These are phyloP conservation scores for Aphaenogaster floridana DNA, from an alignment of 1,140 invertebrate species.

Conservation along the genomic window DNA sequence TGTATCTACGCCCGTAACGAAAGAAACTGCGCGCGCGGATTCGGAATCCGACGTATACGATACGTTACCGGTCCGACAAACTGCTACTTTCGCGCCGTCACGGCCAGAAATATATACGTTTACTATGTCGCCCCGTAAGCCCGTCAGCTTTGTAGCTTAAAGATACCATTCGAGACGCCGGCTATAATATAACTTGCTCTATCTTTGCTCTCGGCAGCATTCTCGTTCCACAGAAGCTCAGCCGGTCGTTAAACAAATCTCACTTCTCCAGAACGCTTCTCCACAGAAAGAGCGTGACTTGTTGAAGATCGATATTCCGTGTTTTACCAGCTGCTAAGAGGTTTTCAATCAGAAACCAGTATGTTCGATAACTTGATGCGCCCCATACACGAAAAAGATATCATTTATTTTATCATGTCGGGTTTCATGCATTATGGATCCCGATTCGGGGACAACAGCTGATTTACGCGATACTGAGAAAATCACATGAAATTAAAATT, in stretches of 20 bases:
- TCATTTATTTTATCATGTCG: neutral
- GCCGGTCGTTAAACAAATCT: neutral
- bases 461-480: constrained; percentile 2
- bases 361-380: neutral
- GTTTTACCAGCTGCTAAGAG: neutral
- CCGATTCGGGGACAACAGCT: neutral
- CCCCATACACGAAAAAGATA: neutral
- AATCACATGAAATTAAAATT: neutral
- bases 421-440: neutral
- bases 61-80: constrained; percentile 29
- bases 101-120: constrained; percentile 7
- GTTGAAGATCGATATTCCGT: neutral
- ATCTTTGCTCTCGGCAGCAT: neutral
- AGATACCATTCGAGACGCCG: constrained; percentile 20
- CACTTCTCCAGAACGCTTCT: neutral
- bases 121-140: constrained; percentile 15
- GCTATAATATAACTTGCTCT: constrained; percentile 19
- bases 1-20: constrained; percentile 37
- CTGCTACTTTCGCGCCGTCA: constrained; percentile 39
- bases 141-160: constrained; percentile 35
- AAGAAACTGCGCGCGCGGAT: constrained; percentile 31
- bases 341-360: neutral
- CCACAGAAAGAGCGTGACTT: neutral
- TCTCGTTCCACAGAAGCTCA: neutral
- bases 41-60: neutral